These are phyloP conservation scores for Pantherophis alleghaniensis DNA, from an alignment of 2,797 vertebrate genomes.

Conservation along the genomic window DNA sequence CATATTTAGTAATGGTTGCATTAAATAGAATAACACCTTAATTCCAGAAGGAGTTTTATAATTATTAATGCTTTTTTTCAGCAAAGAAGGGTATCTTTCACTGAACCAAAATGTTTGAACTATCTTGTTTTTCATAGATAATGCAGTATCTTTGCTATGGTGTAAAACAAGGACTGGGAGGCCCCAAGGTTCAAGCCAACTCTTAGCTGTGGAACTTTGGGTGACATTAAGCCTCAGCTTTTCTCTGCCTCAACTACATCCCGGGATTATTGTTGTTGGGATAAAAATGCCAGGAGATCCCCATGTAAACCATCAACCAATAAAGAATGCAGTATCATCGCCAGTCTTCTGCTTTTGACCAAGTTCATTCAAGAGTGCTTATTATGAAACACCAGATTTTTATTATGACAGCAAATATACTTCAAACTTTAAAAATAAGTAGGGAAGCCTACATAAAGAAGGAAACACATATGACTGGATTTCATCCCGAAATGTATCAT, in stretches of 20 bases:
- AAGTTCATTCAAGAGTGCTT: not conserved
- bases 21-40: slow-evolving; percentile 2
- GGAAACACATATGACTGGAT: not conserved
- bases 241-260: not conserved
- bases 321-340: not conserved
- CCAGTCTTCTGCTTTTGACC: not conserved
- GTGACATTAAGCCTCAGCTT: not conserved
- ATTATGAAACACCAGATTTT: not conserved
- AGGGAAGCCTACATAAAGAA: not conserved
- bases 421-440: too few relatives aligned
- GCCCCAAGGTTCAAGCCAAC: not conserved
- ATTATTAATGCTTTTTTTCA: slow-evolving; percentile 39
- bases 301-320: not conserved
- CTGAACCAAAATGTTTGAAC: not conserved
- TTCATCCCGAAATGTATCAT: not conserved
- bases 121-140: not conserved
- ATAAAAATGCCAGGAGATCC: not conserved
- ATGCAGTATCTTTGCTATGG: not conserved
- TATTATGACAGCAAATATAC: not conserved
- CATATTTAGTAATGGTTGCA: not conserved
- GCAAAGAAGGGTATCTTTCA: not conserved
- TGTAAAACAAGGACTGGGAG: not conserved
- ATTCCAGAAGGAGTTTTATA: not conserved
- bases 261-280: not conserved
- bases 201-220: not conserved